Percentiles rank a stretch among this genome's conserved stretches.
These are phyloP conservation scores for Catocala fraxini DNA, from an alignment of 2,888 invertebrate genomes.

Conservation along the genomic window DNA sequence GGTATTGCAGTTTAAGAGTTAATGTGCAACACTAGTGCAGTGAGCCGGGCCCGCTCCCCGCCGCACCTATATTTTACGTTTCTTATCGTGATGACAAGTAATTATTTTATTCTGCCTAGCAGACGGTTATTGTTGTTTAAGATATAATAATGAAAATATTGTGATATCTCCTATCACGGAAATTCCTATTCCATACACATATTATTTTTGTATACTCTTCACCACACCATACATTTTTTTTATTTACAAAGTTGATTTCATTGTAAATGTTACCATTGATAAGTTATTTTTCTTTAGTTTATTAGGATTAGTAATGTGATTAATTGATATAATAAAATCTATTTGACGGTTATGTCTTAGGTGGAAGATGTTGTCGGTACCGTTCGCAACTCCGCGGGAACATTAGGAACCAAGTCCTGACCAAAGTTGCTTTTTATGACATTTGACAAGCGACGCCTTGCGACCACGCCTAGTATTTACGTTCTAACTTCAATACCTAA, in stretches of 20 bases:
- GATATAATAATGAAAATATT: conserved; percentile 74
- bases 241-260: conserved; percentile 75
- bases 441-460: conserved; percentile 33
- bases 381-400: conserved; percentile 42
- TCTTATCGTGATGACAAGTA: conserved; percentile 67
- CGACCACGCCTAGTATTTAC: conserved; percentile 5
- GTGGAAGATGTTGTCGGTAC: conserved; percentile 27
- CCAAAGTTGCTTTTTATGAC: conserved; percentile 65
- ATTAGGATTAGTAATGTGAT: conserved; percentile 53
- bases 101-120: conserved; percentile 68
- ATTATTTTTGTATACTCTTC: conserved; percentile 82
- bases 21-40: conserved; percentile 15
- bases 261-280: conserved; percentile 87
- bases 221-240: conserved; percentile 68
- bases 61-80: conserved; percentile 63
- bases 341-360: conserved; percentile 42
- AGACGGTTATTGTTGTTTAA: conserved; percentile 66
- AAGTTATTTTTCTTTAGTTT: conserved; percentile 79
- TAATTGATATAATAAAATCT: conserved; percentile 50
- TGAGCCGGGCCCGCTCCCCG: conserved; percentile 25
- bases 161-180: conserved; percentile 82
- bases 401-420: conserved; percentile 55
- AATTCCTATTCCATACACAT: conserved; percentile 84
- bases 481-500: background rate
- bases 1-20: conserved; percentile 19